Conservation (phyloP, 1,140 invertebrate species). For the Ptiloglossa arizonensis region DNA sequence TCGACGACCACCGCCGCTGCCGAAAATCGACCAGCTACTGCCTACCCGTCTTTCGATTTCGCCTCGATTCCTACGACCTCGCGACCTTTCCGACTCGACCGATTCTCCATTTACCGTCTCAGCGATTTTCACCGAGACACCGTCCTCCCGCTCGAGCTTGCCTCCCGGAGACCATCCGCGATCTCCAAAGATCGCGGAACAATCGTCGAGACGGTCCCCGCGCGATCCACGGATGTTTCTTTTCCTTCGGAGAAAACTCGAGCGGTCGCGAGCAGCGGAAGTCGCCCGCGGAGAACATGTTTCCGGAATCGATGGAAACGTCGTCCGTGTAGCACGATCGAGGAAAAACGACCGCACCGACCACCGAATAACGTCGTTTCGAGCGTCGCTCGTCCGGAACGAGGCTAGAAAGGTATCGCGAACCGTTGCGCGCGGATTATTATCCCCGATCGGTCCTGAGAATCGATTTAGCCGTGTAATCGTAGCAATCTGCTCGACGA, state of each 20-base stretch:
- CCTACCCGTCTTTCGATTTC: too few species aligned
- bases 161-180: too few species aligned
- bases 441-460: constrained; percentile 43
- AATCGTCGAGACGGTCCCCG: not conserved
- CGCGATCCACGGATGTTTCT: not conserved
- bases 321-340: constrained; percentile 16
- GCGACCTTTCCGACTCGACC: too few species aligned
- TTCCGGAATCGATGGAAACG: constrained; percentile 33
- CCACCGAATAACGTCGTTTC: constrained; percentile 34
- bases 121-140: too few species aligned
- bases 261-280: constrained; percentile 37
- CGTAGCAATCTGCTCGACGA: constrained; percentile 59
- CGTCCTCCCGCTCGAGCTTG: too few species aligned
- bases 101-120: too few species aligned
- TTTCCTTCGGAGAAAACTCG: too few species aligned
- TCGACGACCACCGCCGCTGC: too few species aligned
- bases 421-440: constrained; percentile 54
- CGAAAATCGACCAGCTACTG: too few species aligned
- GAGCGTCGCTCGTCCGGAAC: constrained; percentile 37
- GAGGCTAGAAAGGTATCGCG: constrained; percentile 49
- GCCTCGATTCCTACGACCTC: too few species aligned
- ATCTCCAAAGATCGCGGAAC: too few species aligned
- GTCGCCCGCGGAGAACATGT: constrained; percentile 24
- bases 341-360: too few species aligned
- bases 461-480: constrained; percentile 63